Percentiles rank a stretch among this genome's conserved stretches.
Conservation (phyloP, 2,113 vertebrate genomes). For the Haemorhous mexicanus region DNA sequence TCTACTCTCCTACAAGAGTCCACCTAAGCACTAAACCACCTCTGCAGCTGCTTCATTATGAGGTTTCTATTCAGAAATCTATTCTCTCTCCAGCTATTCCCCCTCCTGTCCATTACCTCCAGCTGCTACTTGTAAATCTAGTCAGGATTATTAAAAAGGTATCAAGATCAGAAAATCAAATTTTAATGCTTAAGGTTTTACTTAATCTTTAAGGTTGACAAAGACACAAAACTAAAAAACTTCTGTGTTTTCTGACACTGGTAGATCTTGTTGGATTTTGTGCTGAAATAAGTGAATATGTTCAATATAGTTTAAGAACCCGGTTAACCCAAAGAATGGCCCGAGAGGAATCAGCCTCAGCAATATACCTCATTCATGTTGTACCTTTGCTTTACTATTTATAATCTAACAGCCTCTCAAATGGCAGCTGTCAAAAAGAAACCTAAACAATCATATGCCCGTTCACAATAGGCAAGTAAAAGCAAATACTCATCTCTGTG, state of each 20-base stretch:
- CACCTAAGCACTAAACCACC: not conserved
- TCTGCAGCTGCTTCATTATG: not conserved
- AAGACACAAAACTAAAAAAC: not conserved
- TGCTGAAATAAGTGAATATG: not conserved
- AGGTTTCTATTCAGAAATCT: not conserved
- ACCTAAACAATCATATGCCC: not conserved
- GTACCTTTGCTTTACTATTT: not conserved
- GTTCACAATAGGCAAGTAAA: not conserved
- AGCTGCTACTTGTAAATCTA: not conserved
- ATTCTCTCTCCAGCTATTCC: not conserved
- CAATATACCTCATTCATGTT: not conserved
- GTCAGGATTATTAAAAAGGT: not conserved
- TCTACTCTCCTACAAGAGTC: not conserved
- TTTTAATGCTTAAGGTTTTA: not conserved
- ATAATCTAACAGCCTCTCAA: not conserved
- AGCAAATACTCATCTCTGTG: not conserved
- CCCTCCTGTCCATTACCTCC: not conserved
- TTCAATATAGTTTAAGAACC: not conserved
- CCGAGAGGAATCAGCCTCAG: not conserved
- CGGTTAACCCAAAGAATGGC: not conserved
- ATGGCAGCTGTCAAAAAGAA: not conserved
- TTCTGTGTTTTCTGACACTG: fast-evolving
- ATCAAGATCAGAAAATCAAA: not conserved
- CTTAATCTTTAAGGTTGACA: not conserved
- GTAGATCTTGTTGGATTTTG: not conserved